Evolutionary conservation across 92 coral and sea anemone species (phyloP).

Genomic region (Epizoanthus rinbou): DNA sequence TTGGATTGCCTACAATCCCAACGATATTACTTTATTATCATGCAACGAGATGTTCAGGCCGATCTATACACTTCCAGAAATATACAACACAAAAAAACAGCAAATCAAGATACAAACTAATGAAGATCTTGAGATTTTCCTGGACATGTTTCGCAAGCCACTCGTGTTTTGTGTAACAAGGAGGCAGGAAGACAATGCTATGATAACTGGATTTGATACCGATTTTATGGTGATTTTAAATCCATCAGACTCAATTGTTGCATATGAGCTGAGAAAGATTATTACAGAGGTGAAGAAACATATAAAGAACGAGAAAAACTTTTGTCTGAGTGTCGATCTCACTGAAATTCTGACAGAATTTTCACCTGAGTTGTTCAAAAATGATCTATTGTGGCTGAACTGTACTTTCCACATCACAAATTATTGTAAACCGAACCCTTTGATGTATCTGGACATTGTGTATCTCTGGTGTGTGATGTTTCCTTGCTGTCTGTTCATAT

Average conservation of each 20-base stretch:
- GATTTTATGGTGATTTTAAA: conserved; percentile 59
- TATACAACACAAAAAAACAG: conserved; percentile 52
- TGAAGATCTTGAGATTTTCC: conserved; percentile 50
- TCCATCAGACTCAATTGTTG: conserved; percentile 50
- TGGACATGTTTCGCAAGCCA: conserved; percentile 57
- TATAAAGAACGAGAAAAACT: conserved; percentile 37
- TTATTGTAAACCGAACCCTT: conserved; percentile 54
- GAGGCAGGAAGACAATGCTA: conserved; percentile 54
- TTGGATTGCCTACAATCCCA: conserved; percentile 71
- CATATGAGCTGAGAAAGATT: conserved; percentile 14
- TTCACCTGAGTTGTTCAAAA: conserved; percentile 28
- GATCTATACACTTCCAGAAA: conserved; percentile 46
- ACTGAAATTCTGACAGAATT: conserved; percentile 30
- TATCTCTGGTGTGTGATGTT: conserved; percentile 6
- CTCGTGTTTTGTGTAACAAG: conserved; percentile 59
- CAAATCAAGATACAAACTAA: conserved; percentile 41
- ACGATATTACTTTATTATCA: conserved; percentile 60
- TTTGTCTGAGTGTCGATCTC: conserved; percentile 36
- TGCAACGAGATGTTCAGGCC: conserved; percentile 63
- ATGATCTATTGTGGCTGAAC: conserved; percentile 50
- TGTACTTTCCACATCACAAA: conserved; percentile 54
- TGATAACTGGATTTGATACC: conserved; percentile 68
- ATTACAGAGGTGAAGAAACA: neutral
- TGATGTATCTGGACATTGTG: conserved; percentile 35
- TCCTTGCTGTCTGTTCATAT: conserved; percentile 6